Base-by-base conservation (phyloP, 2,797 vertebrate species). In the Martes flavigula region DNA sequence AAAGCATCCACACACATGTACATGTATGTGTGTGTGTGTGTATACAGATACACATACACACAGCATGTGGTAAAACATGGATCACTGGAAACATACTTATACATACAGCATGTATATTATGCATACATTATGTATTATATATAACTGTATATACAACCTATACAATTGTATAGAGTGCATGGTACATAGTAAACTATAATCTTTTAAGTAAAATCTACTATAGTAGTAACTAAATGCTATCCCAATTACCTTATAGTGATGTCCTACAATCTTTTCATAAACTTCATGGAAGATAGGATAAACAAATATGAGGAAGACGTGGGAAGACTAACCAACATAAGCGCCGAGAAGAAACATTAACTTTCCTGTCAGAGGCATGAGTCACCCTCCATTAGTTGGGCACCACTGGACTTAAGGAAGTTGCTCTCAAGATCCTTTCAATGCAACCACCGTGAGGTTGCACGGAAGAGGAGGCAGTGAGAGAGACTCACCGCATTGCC, bases 401-500 rank as follows among this genome's bases (percentile, higher is more conserved):
- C n/a, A 30, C 78, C 15, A 11, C 3, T 54, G 70, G 82, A 38
- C 18, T 60, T 5, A 18, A 91, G 78, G 96, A 94, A 92, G 48
- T 51, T 77, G 48, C 90, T 84, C 82, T 91, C 86, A 66, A 17
- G 64, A 32, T 43, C 17, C 30, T 66, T 48, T 60, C 66, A 91
- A 18, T 10, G 77, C 35, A 89, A 43, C 48, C 73, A 91, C 30
- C 75, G 35, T 96, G 70, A 87, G 14, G 43, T 46, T 1, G 0
- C 30, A 18, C 1, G 27, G 56, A 56, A 90, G 84, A 92, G 20
- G 75, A 8, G 38, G 35, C 21, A 64, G 51, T 4, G 68, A 35
- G 25, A 66, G 73, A 90, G 66, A 94, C 30, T 86, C 43, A 90
- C 46, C 77, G 86, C 87, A 96, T 51, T 86, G 78, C n/a, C 51